Conservation (phyloP, 2,888 invertebrate species). For the Tachina lurida region DNA sequence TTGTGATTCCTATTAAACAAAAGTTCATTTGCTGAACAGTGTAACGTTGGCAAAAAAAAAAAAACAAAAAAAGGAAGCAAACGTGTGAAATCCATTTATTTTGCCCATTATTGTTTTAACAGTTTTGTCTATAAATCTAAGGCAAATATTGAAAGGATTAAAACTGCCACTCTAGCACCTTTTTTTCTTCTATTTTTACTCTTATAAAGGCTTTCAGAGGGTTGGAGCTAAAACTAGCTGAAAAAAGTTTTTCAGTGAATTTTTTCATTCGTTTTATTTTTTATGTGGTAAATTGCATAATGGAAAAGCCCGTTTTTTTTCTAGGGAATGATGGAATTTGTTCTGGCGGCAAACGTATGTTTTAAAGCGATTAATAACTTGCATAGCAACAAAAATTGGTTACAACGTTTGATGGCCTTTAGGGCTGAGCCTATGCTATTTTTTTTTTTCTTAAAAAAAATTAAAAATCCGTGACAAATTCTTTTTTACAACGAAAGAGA, state of each 20-base stretch:
- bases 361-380: constrained; percentile 57
- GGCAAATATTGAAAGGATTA: constrained; percentile 61
- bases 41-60: constrained; percentile 9
- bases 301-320: constrained; percentile 9
- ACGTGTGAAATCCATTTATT: constrained; percentile 57
- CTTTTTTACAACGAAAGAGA: neutral
- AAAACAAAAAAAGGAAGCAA: neutral
- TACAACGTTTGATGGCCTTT: constrained; percentile 39
- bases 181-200: neutral
- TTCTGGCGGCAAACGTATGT: constrained; percentile 38
- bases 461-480: neutral
- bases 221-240: neutral
- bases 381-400: constrained; percentile 32
- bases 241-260: constrained; percentile 4
- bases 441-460: constrained; percentile 6
- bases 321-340: neutral
- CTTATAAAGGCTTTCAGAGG: neutral
- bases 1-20: constrained; percentile 20
- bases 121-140: constrained; percentile 57
- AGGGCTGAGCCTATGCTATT: neutral
- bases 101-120: constrained; percentile 55
- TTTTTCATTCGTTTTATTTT: neutral
- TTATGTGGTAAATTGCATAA: constrained; percentile 15
- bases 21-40: constrained; percentile 21
- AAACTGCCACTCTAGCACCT: constrained; percentile 31